Evolutionary conservation across 2,113 vertebrate genomes (phyloP), one percentile per base, ranked within the genome.

Genomic region (Calyptomena viridis): DNA sequence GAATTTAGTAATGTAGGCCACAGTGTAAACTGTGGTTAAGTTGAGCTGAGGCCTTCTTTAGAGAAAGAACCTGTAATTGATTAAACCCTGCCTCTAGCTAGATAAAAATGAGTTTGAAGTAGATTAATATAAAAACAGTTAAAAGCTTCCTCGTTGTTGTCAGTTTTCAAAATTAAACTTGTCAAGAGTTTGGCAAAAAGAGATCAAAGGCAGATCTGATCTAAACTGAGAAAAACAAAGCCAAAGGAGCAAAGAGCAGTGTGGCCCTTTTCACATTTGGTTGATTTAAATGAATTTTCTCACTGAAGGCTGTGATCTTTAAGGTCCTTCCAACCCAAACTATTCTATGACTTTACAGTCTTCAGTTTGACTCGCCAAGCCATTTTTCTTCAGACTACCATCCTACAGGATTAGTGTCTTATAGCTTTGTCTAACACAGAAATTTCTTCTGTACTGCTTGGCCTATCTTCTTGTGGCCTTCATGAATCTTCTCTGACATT

Each of bases 1-100:
- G 96, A 78, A 90, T 92, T 96, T 93, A 84, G 96, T 97, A 93
- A 98, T 93, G 97, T 75, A 95, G 97, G 97, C 96, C 87, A 93
- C 96, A 94, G 78, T 94, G 93, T 98, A 97, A 97, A 98, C 96
- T 96, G 97, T 89, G 97, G 97, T 87, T 85, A 94, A 82, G 96
- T 94, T 97, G 95, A 97, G 72, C 89, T 55, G 84, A 97, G 97
- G 94, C 84, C 91, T 93, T 94, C 91, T 94, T 95, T 82, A 73
- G 93, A 96, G 86, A 93, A 95, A 90, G 93, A 96, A 96, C 97
- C 97, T 97, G 97, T 88, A 88, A 96, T 93, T 94, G 86, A 97
- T 97, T 97, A 97, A 96, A 86, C 62, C 39, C 55, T 94, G 95
- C 94, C 83, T 96, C 83, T 94, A 96, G 96, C 96, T 93, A 97